phyloP scores from a whole-genome alignment of 2,113 vertebrate species.

The Collichthys lucidus region DNA sequence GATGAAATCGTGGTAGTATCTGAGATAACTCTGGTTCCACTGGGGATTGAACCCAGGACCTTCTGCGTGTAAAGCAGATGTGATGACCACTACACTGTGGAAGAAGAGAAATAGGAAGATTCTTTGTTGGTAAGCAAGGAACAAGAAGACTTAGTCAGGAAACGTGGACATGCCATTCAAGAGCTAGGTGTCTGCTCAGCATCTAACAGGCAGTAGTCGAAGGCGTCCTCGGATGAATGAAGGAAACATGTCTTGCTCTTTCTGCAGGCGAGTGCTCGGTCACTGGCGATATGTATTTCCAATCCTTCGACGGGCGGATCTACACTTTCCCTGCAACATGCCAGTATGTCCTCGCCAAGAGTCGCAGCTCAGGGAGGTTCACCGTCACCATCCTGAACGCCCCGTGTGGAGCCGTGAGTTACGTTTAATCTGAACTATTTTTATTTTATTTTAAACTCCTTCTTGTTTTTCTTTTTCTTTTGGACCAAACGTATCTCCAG shows the following conservation, averaged over 20 bases:
- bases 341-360: conserved; percentile 95
- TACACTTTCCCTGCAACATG: conserved; percentile 93
- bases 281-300: conserved; percentile 93
- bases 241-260: not conserved
- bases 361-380: conserved; percentile 88
- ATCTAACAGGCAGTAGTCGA: not conserved
- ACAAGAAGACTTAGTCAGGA: not conserved
- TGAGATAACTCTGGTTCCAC: conserved; percentile 84
- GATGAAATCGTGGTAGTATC: too few species aligned
- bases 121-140: not conserved
- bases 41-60: conserved; percentile 99
- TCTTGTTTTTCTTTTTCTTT: not conserved
- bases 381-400: conserved; percentile 91
- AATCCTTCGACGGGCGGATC: conserved; percentile 92
- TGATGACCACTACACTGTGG: conserved; percentile 99
- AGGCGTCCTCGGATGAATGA: not conserved
- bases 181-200: not conserved
- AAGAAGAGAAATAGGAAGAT: not conserved
- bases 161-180: not conserved
- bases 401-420: conserved; percentile 91
- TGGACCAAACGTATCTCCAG: not conserved
- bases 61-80: conserved; percentile 99
- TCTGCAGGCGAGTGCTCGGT: conserved; percentile 93
- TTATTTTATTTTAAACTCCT: not conserved
- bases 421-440: not conserved